A percentile compares a stretch with the other conserved stretches of the same genome.
phyloP scores from a whole-genome alignment of 1,140 invertebrate species.

The Idris sp. region DNA sequence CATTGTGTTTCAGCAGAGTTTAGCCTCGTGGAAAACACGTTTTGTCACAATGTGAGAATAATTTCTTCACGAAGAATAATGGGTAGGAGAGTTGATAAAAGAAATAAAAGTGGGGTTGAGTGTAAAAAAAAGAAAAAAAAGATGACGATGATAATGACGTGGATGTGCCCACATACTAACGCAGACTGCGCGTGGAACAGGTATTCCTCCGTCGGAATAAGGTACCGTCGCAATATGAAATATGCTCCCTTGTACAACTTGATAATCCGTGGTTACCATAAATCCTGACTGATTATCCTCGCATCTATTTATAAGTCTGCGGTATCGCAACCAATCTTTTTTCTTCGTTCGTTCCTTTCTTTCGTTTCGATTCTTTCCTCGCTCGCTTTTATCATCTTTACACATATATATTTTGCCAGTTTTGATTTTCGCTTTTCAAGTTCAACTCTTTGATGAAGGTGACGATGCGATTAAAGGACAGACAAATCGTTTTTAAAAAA shows the following conservation, averaged over 20 bases:
- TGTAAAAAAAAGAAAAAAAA: conserved; percentile 36
- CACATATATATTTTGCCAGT: conserved; percentile 27
- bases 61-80: conserved; percentile 63
- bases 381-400: conserved; percentile 49
- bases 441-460: conserved; percentile 37
- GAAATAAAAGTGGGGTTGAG: neutral
- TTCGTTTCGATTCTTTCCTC: conserved; percentile 37
- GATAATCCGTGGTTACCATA: conserved; percentile 79
- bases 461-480: conserved; percentile 45
- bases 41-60: conserved; percentile 69
- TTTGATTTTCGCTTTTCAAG: conserved; percentile 39
- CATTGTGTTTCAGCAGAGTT: conserved; percentile 8
- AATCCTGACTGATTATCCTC: conserved; percentile 79
- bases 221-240: conserved; percentile 78
- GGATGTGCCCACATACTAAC: conserved; percentile 43
- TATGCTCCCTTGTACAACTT: conserved; percentile 78
- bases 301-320: conserved; percentile 77
- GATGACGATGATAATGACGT: conserved; percentile 53
- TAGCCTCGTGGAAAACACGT: conserved; percentile 32
- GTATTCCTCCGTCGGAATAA: conserved; percentile 77
- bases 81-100: neutral
- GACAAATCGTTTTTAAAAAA: conserved; percentile 36
- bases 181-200: conserved; percentile 64
- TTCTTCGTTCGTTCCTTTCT: conserved; percentile 37
- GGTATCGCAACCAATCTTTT: conserved; percentile 59